phyloP scores from a whole-genome alignment of 2,888 invertebrate species.

The Himalopsyche kuldschensis region DNA sequence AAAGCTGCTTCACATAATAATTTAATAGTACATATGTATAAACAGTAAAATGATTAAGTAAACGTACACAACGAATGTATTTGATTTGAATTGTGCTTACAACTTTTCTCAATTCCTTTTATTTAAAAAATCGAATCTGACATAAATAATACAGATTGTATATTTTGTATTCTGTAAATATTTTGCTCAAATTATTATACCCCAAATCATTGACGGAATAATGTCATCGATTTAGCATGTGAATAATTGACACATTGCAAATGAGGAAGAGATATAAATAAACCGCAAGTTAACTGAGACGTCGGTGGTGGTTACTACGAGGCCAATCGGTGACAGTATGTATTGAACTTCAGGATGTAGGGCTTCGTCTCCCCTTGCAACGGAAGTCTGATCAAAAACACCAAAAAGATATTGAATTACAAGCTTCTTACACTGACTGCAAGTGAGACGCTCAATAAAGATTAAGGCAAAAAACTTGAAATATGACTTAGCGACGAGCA shows the following conservation, averaged over 20 bases:
- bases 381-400: not conserved
- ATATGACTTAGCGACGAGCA: not conserved
- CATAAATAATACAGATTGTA: too few relatives aligned
- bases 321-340: not conserved
- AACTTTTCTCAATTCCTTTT: too few relatives aligned
- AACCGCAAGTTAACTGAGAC: not conserved
- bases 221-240: not conserved
- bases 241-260: not conserved
- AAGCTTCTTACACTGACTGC: not conserved
- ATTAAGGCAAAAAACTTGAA: not conserved
- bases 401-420: not conserved
- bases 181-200: too few relatives aligned
- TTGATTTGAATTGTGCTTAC: too few relatives aligned
- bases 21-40: not conserved
- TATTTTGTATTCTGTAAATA: too few relatives aligned
- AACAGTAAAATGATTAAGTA: not conserved
- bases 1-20: not conserved
- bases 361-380: not conserved
- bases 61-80: not conserved
- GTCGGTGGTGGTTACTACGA: not conserved
- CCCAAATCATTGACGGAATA: not conserved
- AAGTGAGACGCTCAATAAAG: not conserved
- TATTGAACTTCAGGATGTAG: not conserved
- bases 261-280: not conserved
- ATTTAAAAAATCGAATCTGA: too few relatives aligned